Evolutionary conservation across 2,797 vertebrate species (phyloP).

Genomic region (Melanotaenia nigrans): DNA sequence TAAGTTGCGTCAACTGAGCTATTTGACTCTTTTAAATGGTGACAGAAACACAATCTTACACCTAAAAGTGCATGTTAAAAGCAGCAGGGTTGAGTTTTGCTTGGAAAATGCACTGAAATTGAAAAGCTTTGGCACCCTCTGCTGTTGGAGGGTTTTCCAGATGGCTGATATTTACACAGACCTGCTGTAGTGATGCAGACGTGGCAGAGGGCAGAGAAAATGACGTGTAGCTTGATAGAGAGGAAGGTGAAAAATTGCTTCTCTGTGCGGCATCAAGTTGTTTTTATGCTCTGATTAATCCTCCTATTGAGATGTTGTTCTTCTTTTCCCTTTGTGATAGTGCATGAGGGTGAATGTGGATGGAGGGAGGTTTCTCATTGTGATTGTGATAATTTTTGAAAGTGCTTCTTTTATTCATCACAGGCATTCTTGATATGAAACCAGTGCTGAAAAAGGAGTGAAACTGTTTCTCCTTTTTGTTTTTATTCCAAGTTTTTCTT

Average conservation of each 20-base stretch:
- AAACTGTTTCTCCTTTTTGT: slow-evolving; percentile 16
- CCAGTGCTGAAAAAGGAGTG: slow-evolving; percentile 1
- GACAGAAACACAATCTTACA: slow-evolving; percentile 45
- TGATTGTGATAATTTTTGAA: slow-evolving; percentile 28
- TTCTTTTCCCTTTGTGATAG: background rate
- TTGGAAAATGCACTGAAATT: slow-evolving; percentile 67
- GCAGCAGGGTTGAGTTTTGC: slow-evolving; percentile 44
- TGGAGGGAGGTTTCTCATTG: background rate
- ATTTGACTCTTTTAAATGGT: slow-evolving; percentile 42
- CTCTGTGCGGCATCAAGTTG: slow-evolving; percentile 31
- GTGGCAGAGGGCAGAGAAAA: slow-evolving; percentile 53
- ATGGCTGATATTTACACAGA: slow-evolving; percentile 70
- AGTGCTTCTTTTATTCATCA: slow-evolving; percentile 28
- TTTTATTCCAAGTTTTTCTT: slow-evolving; percentile 22
- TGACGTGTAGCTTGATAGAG: slow-evolving; percentile 27
- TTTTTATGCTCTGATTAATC: slow-evolving; percentile 24
- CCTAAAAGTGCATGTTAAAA: slow-evolving; percentile 51
- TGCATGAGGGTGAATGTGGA: background rate
- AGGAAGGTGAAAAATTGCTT: slow-evolving; percentile 28
- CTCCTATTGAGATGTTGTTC: slow-evolving; percentile 6
- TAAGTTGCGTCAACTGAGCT: slow-evolving; percentile 26
- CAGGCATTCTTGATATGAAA: slow-evolving; percentile 6
- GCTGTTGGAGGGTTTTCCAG: slow-evolving; percentile 81
- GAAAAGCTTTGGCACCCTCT: slow-evolving; percentile 90
- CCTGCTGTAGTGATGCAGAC: slow-evolving; percentile 58